Conservation (phyloP, 2,888 invertebrate species). For the Mythimna pallens region DNA sequence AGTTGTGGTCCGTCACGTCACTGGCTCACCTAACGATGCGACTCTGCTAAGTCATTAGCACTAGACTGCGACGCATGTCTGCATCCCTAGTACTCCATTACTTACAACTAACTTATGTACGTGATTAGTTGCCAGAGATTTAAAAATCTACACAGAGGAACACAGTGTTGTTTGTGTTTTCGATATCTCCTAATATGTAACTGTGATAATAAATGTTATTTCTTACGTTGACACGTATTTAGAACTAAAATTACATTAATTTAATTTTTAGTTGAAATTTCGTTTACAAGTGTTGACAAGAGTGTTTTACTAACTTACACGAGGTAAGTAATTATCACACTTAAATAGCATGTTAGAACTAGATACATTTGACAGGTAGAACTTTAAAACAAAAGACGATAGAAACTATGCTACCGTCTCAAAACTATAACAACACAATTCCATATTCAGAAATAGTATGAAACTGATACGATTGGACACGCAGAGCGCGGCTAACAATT, state of each 20-base stretch:
- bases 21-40: neutral
- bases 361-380: neutral
- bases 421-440: neutral
- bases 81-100: constrained; percentile 7
- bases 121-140: neutral
- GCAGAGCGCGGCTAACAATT: constrained; percentile 25
- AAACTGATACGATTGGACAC: constrained; percentile 11
- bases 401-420: neutral
- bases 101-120: neutral
- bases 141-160: neutral
- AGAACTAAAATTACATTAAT: neutral
- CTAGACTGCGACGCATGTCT: constrained; percentile 2
- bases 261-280: neutral
- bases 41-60: constrained; percentile 3
- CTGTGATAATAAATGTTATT: neutral
- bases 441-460: neutral
- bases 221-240: neutral
- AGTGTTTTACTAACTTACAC: neutral
- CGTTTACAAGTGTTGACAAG: too few relatives aligned
- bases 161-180: neutral
- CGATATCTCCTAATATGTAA: neutral
- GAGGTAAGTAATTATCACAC: neutral
- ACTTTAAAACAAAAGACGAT: neutral
- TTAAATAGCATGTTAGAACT: neutral
- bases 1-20: constrained; percentile 14